phyloP scores from a whole-genome alignment of 2,797 vertebrate genomes.

The Odontamblyopus rebecca region DNA sequence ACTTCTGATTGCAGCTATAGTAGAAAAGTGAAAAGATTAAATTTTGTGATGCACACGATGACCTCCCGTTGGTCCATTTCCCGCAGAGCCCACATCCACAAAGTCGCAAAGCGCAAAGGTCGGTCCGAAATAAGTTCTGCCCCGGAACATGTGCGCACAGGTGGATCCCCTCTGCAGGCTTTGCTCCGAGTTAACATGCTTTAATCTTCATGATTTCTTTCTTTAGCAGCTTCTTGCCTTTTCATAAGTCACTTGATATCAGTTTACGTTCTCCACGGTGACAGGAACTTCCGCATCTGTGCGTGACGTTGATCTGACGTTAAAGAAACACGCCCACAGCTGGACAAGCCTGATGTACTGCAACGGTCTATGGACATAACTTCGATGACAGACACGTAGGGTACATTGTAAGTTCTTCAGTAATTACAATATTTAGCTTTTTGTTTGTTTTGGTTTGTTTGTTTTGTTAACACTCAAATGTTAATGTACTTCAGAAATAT shows the following conservation, averaged over 20 bases:
- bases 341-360: too few species aligned
- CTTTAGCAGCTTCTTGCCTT: background rate
- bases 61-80: slow-evolving; percentile 28
- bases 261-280: slow-evolving; percentile 73
- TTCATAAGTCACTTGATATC: slow-evolving; percentile 36
- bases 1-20: slow-evolving; percentile 14
- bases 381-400: too few species aligned
- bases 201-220: background rate
- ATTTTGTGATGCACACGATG: slow-evolving; percentile 2
- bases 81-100: slow-evolving; percentile 6
- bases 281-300: slow-evolving; percentile 64
- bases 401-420: too few species aligned
- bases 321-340: background rate
- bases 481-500: too few species aligned
- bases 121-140: slow-evolving; percentile 18
- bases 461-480: too few species aligned
- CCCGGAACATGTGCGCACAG: slow-evolving; percentile 1
- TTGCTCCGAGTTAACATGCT: background rate
- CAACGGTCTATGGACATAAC: too few species aligned
- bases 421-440: too few species aligned
- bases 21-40: background rate
- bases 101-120: too few species aligned
- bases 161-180: background rate
- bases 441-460: too few species aligned
- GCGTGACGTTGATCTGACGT: slow-evolving; percentile 47